These are phyloP conservation scores for Mimas tiliae DNA, from an alignment of 2,888 invertebrate species.

Conservation along the genomic window DNA sequence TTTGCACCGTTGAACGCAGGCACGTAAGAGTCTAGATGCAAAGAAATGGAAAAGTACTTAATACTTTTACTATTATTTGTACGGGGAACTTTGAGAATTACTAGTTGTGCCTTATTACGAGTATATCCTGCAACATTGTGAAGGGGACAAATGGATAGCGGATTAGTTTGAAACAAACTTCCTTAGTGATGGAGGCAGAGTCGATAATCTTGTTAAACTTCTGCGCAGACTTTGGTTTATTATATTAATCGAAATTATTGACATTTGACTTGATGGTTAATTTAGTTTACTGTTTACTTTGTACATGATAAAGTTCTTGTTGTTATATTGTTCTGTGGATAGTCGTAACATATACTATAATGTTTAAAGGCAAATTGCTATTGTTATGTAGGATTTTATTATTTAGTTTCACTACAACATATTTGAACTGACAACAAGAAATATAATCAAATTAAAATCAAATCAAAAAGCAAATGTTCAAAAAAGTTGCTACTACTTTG, in stretches of 20 bases:
- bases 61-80: slow-evolving; percentile 5
- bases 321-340: neutral
- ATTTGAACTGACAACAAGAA: no score
- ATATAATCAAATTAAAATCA: no score
- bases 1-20: neutral
- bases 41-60: slow-evolving; percentile 5
- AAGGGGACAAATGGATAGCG: slow-evolving; percentile 23
- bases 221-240: slow-evolving; percentile 28
- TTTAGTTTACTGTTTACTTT: neutral
- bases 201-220: slow-evolving; percentile 35
- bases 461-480: no score
- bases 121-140: slow-evolving; percentile 1
- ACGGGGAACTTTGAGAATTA: slow-evolving; percentile 23
- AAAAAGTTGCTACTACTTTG: no score
- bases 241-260: slow-evolving; percentile 8
- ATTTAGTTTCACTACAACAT: no score
- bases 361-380: no score
- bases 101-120: slow-evolving; percentile 20
- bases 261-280: neutral
- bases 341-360: neutral
- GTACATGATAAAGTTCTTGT: neutral
- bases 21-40: neutral
- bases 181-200: slow-evolving; percentile 29
- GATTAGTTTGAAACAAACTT: slow-evolving; percentile 47
- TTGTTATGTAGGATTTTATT: no score